Evolutionary conservation across 2,797 vertebrate species (phyloP).

Genomic region (Melanotaenia trifasciata): DNA sequence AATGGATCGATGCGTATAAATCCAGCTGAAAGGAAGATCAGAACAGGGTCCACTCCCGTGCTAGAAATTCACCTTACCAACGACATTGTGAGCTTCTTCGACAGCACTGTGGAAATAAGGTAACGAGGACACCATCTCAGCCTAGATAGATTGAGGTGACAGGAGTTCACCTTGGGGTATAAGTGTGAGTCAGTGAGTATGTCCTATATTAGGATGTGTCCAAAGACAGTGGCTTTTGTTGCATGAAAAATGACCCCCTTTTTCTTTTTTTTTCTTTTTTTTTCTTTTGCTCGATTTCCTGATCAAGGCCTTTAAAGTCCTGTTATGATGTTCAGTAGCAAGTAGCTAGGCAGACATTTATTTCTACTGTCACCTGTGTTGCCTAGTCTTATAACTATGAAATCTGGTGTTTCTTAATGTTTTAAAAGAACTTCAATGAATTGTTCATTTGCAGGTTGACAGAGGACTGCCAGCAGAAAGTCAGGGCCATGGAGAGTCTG

Average conservation of each 20-base stretch:
- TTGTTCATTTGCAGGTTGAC: conserved; percentile 80
- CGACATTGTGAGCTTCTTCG: conserved; percentile 90
- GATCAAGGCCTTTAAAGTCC: conserved; percentile 13
- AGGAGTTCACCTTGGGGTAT: conserved; percentile 72
- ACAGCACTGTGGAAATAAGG: conserved; percentile 90
- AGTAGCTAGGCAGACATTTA: conserved; percentile 48
- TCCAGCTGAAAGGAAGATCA: conserved; percentile 73
- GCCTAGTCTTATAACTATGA: conserved; percentile 33
- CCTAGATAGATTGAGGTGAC: conserved; percentile 71
- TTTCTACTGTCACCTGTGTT: conserved; percentile 47
- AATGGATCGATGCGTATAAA: conserved; percentile 92
- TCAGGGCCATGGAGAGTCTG: conserved; percentile 85
- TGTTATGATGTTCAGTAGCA: conserved; percentile 25
- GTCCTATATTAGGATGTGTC: conserved; percentile 64
- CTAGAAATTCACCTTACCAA: conserved; percentile 88
- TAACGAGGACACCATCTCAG: conserved; percentile 70
- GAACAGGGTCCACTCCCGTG: conserved; percentile 65
- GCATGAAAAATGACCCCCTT: conserved; percentile 59
- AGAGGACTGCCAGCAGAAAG: conserved; percentile 84
- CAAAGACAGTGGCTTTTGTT: conserved; percentile 45
- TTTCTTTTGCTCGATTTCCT: conserved; percentile 40
- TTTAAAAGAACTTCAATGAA: conserved; percentile 27
- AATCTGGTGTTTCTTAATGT: no score
- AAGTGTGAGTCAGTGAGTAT: conserved; percentile 61
- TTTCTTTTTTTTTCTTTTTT: conserved; percentile 11